phyloP scores from a whole-genome alignment of 2,113 vertebrate genomes.

The Clarias macrocephalus region DNA sequence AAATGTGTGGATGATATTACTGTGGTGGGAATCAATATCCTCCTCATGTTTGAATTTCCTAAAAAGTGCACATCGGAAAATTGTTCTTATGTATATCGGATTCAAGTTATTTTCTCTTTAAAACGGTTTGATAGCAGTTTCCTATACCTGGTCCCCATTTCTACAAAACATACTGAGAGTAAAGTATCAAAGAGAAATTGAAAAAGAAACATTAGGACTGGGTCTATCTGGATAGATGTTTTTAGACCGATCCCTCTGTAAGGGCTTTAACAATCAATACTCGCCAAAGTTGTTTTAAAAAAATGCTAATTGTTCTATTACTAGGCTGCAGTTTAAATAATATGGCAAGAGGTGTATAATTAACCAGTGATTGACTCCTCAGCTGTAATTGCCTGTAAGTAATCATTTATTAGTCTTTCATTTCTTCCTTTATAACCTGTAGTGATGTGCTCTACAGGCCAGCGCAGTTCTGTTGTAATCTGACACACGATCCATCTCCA shows the following conservation, averaged over 20 bases:
- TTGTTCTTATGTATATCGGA: not conserved
- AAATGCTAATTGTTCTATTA: not conserved
- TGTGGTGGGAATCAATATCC: not conserved
- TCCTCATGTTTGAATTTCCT: not conserved
- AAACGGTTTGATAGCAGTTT: not conserved
- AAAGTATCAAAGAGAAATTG: not conserved
- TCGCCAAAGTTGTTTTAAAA: not conserved
- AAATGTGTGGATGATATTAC: not conserved
- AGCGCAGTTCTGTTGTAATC: not conserved
- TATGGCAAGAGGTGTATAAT: not conserved
- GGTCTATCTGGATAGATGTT: not conserved
- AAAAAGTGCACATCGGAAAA: too few relatives aligned
- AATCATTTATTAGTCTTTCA: not conserved
- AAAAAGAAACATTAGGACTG: not conserved
- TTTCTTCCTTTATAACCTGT: not conserved
- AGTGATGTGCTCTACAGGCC: not conserved
- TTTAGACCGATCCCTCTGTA: not conserved
- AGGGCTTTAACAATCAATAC: not conserved
- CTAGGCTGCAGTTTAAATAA: not conserved
- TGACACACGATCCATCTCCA: not conserved
- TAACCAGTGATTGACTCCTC: not conserved
- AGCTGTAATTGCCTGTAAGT: conserved; percentile 11
- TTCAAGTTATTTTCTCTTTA: not conserved
- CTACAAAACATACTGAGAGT: not conserved
- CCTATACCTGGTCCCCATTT: not conserved